Base-by-base conservation (phyloP, 2,888 invertebrate genomes). In the Galeopsomyia nigrocyanea region DNA sequence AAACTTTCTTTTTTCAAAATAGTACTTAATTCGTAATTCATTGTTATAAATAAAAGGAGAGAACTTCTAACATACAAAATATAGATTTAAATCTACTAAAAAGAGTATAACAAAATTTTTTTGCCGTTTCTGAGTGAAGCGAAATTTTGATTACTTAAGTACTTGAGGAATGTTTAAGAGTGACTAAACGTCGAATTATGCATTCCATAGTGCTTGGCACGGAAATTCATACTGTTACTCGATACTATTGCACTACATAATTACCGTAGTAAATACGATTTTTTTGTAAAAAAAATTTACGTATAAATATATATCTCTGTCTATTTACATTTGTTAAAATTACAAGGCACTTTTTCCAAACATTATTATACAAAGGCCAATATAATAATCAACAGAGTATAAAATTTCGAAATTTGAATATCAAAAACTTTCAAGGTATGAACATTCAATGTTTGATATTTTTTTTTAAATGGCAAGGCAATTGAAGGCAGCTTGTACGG, bases 151-250 rank as follows among this genome's bases (percentile, higher is more conserved):
- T 56, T 56, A 57, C 39, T 70, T 70, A 70, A 70, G 70, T 71
- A 71, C 70, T 26, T 60, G 13, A 71, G 60, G 65, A 71, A 71
- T 71, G 60, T 71, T 71, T 65, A 65, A 71, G 53, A 70, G 49
- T 65, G 19, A 16, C 21, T 19, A 19, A 60, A 51, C 21, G 46
- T 55, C 60, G 53, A 53, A 51, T 58, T 56, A 51, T 60, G 13
- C 0, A 19, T 69, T 39, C 31, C 26, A 17, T 13, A 50, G 50
- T 7, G 22, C 39, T 58, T 70, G 57, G 57, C 51, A 58, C 51
- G 47, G 13, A 50, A 53, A 10, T 19, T 63, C 19, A 9, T 64
- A 47, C 57, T 56, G 1, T 56, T 60, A 49, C 31, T 7, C 14
- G 17, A 51, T 13, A 51, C 58, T 51, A 70, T 71, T 60, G 58